Evolutionary conservation across 2,888 invertebrate genomes (phyloP).

Genomic region (Agrypnus murinus): DNA sequence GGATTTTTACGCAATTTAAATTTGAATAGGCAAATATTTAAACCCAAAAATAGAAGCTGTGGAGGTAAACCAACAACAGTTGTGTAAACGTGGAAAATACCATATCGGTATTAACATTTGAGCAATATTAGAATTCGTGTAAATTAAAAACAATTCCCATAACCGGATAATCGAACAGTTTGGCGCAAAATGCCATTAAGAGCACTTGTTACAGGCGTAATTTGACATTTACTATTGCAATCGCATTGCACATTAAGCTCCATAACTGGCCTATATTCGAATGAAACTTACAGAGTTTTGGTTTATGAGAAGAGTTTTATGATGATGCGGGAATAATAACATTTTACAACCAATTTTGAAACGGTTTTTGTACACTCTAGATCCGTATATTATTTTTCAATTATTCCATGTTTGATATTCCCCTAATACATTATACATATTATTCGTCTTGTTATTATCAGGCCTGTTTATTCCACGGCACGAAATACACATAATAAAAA

Average conservation of each 20-base stretch:
- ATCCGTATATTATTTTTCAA: slow-evolving; percentile 37
- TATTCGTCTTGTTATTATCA: slow-evolving; percentile 18
- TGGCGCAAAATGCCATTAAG: slow-evolving; percentile 33
- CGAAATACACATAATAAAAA: slow-evolving; percentile 8
- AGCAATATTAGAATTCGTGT: background rate
- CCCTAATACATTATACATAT: slow-evolving; percentile 29
- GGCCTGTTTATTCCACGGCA: slow-evolving; percentile 12
- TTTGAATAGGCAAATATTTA: too few species aligned
- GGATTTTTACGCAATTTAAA: too few species aligned
- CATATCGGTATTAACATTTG: slow-evolving; percentile 13
- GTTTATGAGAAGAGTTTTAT: slow-evolving; percentile 35
- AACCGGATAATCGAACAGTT: slow-evolving; percentile 24
- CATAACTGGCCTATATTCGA: slow-evolving; percentile 33
- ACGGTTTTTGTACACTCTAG: background rate
- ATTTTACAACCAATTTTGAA: slow-evolving; percentile 30
- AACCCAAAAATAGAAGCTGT: slow-evolving; percentile 5
- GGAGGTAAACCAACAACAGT: background rate
- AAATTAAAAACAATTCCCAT: slow-evolving; percentile 25
- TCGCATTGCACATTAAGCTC: slow-evolving; percentile 34
- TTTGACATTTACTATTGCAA: slow-evolving; percentile 43
- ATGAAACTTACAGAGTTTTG: slow-evolving; percentile 27
- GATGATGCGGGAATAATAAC: slow-evolving; percentile 34
- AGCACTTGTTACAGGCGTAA: slow-evolving; percentile 39
- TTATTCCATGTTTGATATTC: slow-evolving; percentile 26
- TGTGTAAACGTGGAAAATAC: background rate